phyloP scores from a whole-genome alignment of 2,797 vertebrate species.

The Nasua narica region DNA sequence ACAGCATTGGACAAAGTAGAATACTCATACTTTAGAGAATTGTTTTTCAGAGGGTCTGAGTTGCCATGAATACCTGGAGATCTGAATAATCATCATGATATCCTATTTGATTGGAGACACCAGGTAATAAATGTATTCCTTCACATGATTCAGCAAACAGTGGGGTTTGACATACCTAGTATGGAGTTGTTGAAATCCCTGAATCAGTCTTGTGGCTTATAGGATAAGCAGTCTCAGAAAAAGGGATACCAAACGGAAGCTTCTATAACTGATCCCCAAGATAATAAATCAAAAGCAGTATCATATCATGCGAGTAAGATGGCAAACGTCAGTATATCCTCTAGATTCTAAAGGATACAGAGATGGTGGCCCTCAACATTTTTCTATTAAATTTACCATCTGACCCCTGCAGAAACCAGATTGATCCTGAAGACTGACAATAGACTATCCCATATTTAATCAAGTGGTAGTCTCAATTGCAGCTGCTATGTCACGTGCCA shows the following conservation, averaged over 20 bases:
- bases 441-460: not conserved
- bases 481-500: not conserved
- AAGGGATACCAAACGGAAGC: not conserved
- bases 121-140: not conserved
- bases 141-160: not conserved
- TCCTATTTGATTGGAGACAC: not conserved
- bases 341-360: not conserved
- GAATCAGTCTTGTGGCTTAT: not conserved
- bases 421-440: not conserved
- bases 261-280: not conserved
- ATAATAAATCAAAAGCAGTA: not conserved
- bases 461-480: not conserved
- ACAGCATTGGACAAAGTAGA: not conserved
- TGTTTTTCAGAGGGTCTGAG: not conserved
- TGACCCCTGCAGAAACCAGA: not conserved
- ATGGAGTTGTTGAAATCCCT: not conserved
- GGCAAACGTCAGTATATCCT: rapidly evolving
- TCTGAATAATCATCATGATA: not conserved
- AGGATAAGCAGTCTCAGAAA: not conserved
- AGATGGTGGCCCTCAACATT: not conserved
- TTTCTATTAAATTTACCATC: not conserved
- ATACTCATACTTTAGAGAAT: not conserved
- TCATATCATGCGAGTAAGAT: not conserved
- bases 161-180: not conserved
- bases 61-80: not conserved